Evolutionary conservation across 2,113 vertebrate genomes (phyloP), one percentile per base, ranked within the genome.

Genomic region (Apaloderma vittatum): DNA sequence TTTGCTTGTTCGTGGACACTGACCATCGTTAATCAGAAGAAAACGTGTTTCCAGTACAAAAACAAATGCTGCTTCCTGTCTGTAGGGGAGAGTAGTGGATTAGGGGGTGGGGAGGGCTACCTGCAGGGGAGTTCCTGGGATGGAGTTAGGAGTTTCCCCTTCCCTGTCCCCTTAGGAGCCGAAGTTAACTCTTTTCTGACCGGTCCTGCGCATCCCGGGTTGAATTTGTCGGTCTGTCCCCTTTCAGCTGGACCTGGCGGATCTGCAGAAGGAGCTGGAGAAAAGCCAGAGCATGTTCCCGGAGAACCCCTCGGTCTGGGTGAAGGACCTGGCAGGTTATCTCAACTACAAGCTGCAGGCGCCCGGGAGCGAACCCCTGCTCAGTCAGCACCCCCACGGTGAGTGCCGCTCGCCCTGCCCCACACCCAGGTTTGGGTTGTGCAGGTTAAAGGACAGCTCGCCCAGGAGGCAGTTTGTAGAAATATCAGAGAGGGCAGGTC

Each of bases 321-420:
- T 99, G 92, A 99, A 99, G 98, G 99, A 99, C 97, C 98, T 99
- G 97, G 99, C 99, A 2, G 98, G 99, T 24, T 99, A 99, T 95
- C 99, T 99, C 89, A 99, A 99, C 98, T 98, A 98, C 97, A 99
- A 99, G 57, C 98, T 99, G 70, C 99, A 99, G 6, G 98, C 98
- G 0, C 99, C 99, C 4, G 97, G 97, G 48, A 97, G 96, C 0
- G 99, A 99, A 80, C 99, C 99, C 58, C 98, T 98, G 0, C 98
- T 99, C 78, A 99, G 99, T 98, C 99, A 98, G 96, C 98, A 99
- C 30, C 67, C 99, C 24, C 98, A 99, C 1, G 99, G 99, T 99
- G 55, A 37, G 99, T 98, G 57, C 27, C 6, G 13, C 9, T 11
- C 4, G 8, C 19, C 43, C 52, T 27, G 49, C 40, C 54, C 62